These are phyloP conservation scores for Eupeodes luniger DNA, from an alignment of 2,888 invertebrate genomes.

Conservation along the genomic window DNA sequence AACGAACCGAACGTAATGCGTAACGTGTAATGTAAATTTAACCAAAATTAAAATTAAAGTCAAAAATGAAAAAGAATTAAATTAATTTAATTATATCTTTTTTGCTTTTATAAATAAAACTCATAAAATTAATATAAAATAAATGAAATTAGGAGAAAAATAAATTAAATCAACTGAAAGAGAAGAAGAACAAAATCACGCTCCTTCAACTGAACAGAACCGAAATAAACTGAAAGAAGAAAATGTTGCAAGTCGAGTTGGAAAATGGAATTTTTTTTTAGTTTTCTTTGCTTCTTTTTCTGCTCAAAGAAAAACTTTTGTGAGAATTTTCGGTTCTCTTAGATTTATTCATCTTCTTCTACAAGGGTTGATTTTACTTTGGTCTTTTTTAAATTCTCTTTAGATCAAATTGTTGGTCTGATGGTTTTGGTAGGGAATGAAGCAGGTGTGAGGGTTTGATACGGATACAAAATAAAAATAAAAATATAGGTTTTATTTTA, in stretches of 20 bases:
- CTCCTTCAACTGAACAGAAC: slow-evolving; percentile 84
- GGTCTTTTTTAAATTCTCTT: slow-evolving; percentile 7
- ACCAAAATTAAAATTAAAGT: slow-evolving; percentile 33
- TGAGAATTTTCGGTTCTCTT: slow-evolving; percentile 53
- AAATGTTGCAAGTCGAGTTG: slow-evolving; percentile 48
- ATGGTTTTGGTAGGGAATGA: not conserved
- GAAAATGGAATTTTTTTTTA: slow-evolving; percentile 2
- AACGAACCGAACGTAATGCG: slow-evolving; percentile 44
- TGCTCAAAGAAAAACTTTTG: slow-evolving; percentile 46
- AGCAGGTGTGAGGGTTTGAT: slow-evolving; percentile 31
- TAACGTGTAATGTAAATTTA: slow-evolving; percentile 42
- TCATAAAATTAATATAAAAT: slow-evolving; percentile 77
- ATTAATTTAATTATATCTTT: not conserved
- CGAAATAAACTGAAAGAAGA: slow-evolving; percentile 83
- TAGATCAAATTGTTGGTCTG: not conserved
- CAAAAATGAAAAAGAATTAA: slow-evolving; percentile 61
- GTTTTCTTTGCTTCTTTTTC: not conserved
- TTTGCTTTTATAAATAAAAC: slow-evolving; percentile 8
- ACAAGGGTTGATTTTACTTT: slow-evolving; percentile 10
- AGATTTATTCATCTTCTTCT: not conserved
- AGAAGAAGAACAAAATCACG: slow-evolving; percentile 83
- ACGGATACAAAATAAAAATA: not conserved
- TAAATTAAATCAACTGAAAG: slow-evolving; percentile 84
- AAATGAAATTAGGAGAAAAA: slow-evolving; percentile 83
- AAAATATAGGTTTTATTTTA: not conserved